These are phyloP conservation scores for Microctonus brassicae DNA, from an alignment of 2,888 invertebrate genomes.

Conservation along the genomic window DNA sequence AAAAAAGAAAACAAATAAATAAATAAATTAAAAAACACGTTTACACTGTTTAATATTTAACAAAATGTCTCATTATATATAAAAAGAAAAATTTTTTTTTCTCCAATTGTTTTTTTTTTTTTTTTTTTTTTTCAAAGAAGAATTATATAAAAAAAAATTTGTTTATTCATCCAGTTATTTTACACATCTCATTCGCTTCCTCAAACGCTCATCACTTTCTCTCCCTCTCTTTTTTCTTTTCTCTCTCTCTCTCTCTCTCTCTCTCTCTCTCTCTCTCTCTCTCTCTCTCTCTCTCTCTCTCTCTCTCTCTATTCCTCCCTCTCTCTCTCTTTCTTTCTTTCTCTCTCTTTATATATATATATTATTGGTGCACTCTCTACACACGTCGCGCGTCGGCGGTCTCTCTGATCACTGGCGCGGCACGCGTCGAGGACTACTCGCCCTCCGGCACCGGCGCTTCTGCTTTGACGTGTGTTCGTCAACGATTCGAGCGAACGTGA, in stretches of 20 bases:
- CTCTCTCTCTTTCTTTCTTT: slow-evolving; percentile 16
- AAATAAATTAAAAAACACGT: no score
- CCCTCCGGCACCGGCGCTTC: slow-evolving; percentile 65
- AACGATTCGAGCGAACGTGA: slow-evolving; percentile 49
- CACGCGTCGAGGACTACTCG: slow-evolving; percentile 67
- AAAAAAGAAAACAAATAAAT: no score
- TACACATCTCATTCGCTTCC: neutral
- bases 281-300: neutral
- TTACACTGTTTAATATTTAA: no score
- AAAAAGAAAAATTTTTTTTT: no score
- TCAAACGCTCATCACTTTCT: neutral
- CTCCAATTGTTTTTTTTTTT: no score
- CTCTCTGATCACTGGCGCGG: slow-evolving; percentile 66
- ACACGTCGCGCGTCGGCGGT: slow-evolving; percentile 53
- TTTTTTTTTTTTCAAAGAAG: neutral
- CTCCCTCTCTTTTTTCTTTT: neutral
- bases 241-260: neutral
- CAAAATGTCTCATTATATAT: no score
- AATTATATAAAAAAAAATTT: neutral
- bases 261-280: slow-evolving; percentile 27
- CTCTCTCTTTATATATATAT: slow-evolving; percentile 35
- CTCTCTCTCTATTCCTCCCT: slow-evolving; percentile 22
- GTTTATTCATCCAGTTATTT: neutral
- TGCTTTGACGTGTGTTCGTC: slow-evolving; percentile 59
- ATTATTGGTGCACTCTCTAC: neutral